phyloP scores from a whole-genome alignment of 2,797 vertebrate species.

The Xenopus petersii region DNA sequence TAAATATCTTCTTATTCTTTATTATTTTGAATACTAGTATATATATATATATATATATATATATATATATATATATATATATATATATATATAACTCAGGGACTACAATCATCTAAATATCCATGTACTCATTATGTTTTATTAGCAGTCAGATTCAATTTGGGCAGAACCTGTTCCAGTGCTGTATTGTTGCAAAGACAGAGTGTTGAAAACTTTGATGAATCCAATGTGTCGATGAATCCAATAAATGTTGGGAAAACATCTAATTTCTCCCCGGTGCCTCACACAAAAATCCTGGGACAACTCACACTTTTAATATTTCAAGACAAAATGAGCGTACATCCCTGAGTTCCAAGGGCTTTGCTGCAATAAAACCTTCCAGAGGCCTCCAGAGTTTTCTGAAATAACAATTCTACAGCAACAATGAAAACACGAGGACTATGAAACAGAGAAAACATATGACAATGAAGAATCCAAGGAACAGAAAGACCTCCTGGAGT shows the following conservation, averaged over 20 bases:
- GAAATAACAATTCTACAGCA: conserved; percentile 9
- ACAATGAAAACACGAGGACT: neutral
- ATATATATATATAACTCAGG: neutral
- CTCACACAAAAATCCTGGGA: neutral
- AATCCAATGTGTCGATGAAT: neutral
- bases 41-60: neutral
- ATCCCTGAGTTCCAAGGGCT: neutral
- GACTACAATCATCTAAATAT: neutral
- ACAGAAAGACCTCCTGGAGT: neutral
- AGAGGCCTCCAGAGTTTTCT: conserved; percentile 5
- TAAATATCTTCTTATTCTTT: too few relatives aligned
- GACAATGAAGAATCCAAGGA: conserved; percentile 6
- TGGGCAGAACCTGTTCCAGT: neutral
- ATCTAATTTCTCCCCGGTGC: neutral
- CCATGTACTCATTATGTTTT: neutral
- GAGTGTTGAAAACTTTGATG: neutral
- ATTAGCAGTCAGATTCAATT: neutral
- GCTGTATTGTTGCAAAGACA: neutral
- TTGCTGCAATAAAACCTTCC: conserved; percentile 15
- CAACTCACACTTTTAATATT: neutral
- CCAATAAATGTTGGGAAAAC: neutral
- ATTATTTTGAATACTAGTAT: too few relatives aligned
- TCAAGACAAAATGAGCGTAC: neutral
- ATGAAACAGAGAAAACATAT: conserved; percentile 11
- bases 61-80: neutral